Evolutionary conservation across 2,113 vertebrate species (phyloP), one percentile per base, ranked within the genome.

Genomic region (Halichoerus grypus): DNA sequence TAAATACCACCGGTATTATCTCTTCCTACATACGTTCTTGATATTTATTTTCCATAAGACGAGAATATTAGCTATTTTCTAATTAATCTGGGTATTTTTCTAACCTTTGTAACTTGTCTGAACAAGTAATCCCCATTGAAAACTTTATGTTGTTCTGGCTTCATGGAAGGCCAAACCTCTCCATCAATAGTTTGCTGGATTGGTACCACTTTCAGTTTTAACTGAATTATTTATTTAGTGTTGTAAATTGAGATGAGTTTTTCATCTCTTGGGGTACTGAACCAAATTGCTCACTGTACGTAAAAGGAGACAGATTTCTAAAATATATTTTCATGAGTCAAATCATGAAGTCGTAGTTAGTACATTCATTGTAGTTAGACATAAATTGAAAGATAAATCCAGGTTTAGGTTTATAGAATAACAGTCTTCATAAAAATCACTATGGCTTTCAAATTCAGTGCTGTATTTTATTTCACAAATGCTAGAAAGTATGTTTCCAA

Each of bases 91-190:
- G 36, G 51, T 76, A 76, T 97, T 93, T 88, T 88, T 88, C 72
- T 83, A 76, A 95, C 97, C 92, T 88, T 93, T 96, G 92, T 95
- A 98, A 97, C 92, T 96, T 98, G 90, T 93, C 82, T 79, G 55
- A 95, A 96, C 97, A 94, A 97, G 94, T 97, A 98, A 97, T 97
- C 96, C 98, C 92, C 95, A 88, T 92, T 98, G 95, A 97, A 98
- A 97, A 98, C 93, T 96, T 97, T 93, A 92, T 93, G 95, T 97
- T 96, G 93, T 94, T 98, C 96, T 84, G 95, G 95, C 97, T 95
- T 95, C 95, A 8, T 87, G 97, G 71, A 98, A 98, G 97, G 96
- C 98, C 97, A 97, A 93, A 85, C 77, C 96, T 97, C 92, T 98
- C 96, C 98, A 96, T 98, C 97, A 90, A 4, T 85, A 97, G 97